A percentile compares a stretch with the other conserved stretches of the same genome.
Evolutionary conservation across 2,888 invertebrate genomes (phyloP).

Genomic region (Ctenicera cuprea): DNA sequence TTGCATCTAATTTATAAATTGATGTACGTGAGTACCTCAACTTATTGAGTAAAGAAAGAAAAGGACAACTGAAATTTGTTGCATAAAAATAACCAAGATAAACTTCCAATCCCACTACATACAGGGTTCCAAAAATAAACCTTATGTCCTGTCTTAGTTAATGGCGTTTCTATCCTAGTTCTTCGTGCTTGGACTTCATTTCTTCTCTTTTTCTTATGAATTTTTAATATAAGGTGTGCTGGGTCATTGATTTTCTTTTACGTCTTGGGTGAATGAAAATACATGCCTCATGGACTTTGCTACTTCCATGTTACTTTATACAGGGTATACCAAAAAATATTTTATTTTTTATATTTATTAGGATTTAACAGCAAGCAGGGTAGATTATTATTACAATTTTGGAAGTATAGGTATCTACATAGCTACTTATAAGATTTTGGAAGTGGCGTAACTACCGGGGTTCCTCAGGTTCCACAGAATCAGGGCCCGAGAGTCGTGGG

Average conservation of each 20-base stretch:
- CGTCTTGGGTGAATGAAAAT: slow-evolving; percentile 35
- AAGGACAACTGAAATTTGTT: slow-evolving; percentile 58
- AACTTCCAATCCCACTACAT: slow-evolving; percentile 61
- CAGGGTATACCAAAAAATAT: not conserved
- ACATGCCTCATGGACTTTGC: slow-evolving; percentile 5
- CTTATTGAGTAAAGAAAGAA: slow-evolving; percentile 37
- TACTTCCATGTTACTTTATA: not conserved
- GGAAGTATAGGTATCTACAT: too few species aligned
- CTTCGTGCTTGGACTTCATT: slow-evolving; percentile 47
- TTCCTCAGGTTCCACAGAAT: too few species aligned
- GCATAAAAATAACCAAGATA: slow-evolving; percentile 65
- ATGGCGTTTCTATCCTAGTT: slow-evolving; percentile 58
- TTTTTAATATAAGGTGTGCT: slow-evolving; percentile 51
- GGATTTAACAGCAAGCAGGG: too few species aligned
- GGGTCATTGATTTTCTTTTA: slow-evolving; percentile 54
- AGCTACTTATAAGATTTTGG: too few species aligned
- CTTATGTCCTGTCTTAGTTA: slow-evolving; percentile 61
- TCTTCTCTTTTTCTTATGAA: slow-evolving; percentile 43
- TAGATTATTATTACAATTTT: too few species aligned
- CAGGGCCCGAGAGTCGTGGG: too few species aligned
- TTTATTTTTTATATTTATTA: not conserved
- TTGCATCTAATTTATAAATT: slow-evolving; percentile 4
- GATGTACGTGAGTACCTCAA: slow-evolving; percentile 10
- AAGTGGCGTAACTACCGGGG: too few species aligned
- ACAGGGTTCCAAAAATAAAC: slow-evolving; percentile 62